Base-by-base conservation (phyloP, 1,140 invertebrate genomes). In the Caerostris darwini region DNA sequence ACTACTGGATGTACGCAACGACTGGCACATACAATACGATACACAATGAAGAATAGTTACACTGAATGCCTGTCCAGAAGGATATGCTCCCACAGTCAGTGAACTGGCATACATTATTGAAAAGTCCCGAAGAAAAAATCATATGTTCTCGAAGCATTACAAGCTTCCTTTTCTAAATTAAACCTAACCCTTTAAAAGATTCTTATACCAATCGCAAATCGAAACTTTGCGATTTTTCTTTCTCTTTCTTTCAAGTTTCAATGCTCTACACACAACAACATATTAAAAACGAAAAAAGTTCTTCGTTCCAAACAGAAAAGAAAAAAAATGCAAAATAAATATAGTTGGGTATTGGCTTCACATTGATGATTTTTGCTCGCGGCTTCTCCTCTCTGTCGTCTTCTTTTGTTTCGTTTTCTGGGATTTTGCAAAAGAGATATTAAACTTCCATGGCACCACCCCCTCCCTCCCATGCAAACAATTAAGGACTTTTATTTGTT, bases 221-320 rank as follows among this genome's bases (percentile, higher is more conserved):
- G 82, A 85, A 85, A 85, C 54, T 19, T 85, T 85, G 56, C 82
- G 82, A 85, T 57, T 85, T 85, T 54, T 56, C 14, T n/a, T 57
- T 85, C 54, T n/a, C 17, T 34, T 71, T 8, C 7, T 34, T 34
- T 17, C 8, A 57, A 14, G 56, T 85, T 85, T 58, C 54, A 57
- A 85, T 34, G 54, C 54, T n/a, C 82, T 10, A n/a, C 34, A 34
- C 34, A 54, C 82, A 57, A 85, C 57, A 85, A 4, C 82, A 34
- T 85, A 57, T 85, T 85, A 85, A 58, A 85, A 85, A 57, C n/a
- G 82, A 17, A 56, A 85, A 17, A 17, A 17, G 34, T 34, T n/a
- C 57, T 56, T 85, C 54, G 34, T 34, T 2, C 34, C 34, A 0
- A 5, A 14, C 61, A 34, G 61, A 14, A 14, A n/a, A n/a, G n/a